Base-by-base conservation (phyloP, 1,140 invertebrate species). In the Procambarus virginalis region DNA sequence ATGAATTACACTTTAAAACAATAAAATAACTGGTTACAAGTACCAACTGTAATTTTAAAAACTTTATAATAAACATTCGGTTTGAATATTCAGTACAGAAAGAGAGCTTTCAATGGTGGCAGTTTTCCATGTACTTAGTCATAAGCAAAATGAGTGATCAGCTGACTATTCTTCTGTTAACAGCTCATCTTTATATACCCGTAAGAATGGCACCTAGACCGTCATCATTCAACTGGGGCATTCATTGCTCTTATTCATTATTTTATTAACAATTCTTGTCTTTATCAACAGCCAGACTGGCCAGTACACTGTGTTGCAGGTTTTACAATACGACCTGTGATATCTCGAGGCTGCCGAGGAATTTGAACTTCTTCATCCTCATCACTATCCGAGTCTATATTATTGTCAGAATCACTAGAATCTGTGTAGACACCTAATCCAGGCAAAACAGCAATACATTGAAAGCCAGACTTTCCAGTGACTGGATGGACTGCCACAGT, bases 391-490 rank as follows among this genome's bases (percentile, higher is more conserved):
- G 88, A 84, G 76, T 89, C 88, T 49, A 83, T 60, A 70, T 89
- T 89, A 73, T 89, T 89, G 22, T 89, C 88, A 0, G 88, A 89
- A 55, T 89, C 88, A 64, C 88, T 89, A 20, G 88, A 89, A 76
- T 89, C 88, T 64, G 88, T 89, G 88, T 89, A 89, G 14, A 89
- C 81, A 22, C 88, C 88, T 45, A 89, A 78, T 12, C 88, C 88
- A 49, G 88, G 88, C 81, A 89, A 46, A 55, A 89, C 88, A 2
- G 88, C 88, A 79, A 89, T 84, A 68, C 88, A 89, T 58, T 89
- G 88, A 48, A 89, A 78, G 10, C 79, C 75, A 9, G 88, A 68
- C 64, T 85, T 85, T 64, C 48, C 46, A 76, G 46, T 58, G 8
- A 20, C 45, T 70, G 55, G 58, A 79, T 45, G 45, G 58, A 5